Conservation (phyloP, 1,140 invertebrate genomes). For the Drosophila lacertosa region DNA sequence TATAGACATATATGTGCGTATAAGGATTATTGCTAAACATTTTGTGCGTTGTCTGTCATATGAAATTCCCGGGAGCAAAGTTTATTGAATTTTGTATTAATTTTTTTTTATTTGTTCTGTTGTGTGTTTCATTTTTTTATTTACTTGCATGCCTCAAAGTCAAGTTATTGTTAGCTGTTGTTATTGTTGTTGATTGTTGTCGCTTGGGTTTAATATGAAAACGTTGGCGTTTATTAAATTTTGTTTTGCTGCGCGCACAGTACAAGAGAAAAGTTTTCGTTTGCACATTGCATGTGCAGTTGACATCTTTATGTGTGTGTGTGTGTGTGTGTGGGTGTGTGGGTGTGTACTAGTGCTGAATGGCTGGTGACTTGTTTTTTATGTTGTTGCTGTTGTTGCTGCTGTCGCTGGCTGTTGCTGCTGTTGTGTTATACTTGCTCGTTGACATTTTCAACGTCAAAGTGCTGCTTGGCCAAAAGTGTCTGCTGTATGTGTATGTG, state of each 20-base stretch:
- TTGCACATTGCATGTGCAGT: constrained; percentile 71
- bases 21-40: constrained; percentile 30
- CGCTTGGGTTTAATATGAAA: constrained; percentile 68
- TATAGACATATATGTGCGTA: background rate
- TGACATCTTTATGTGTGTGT: constrained; percentile 70
- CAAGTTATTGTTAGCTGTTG: constrained; percentile 49
- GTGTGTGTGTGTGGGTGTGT: constrained; percentile 18
- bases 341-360: constrained; percentile 21
- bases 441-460: constrained; percentile 66
- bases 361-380: constrained; percentile 37
- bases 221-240: constrained; percentile 77
- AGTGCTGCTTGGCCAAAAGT: constrained; percentile 48
- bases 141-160: constrained; percentile 56
- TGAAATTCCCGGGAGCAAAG: constrained; percentile 68
- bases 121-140: constrained; percentile 18
- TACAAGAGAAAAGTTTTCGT: constrained; percentile 58
- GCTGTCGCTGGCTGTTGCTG: constrained; percentile 16
- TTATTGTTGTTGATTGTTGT: constrained; percentile 49
- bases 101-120: constrained; percentile 57
- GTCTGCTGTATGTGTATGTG: constrained; percentile 24
- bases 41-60: constrained; percentile 51
- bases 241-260: constrained; percentile 60
- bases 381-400: constrained; percentile 26
- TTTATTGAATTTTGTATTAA: constrained; percentile 78
- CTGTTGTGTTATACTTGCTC: constrained; percentile 22